Conservation (phyloP, 2,797 vertebrate species). For the Brachyalestes nurse region DNA sequence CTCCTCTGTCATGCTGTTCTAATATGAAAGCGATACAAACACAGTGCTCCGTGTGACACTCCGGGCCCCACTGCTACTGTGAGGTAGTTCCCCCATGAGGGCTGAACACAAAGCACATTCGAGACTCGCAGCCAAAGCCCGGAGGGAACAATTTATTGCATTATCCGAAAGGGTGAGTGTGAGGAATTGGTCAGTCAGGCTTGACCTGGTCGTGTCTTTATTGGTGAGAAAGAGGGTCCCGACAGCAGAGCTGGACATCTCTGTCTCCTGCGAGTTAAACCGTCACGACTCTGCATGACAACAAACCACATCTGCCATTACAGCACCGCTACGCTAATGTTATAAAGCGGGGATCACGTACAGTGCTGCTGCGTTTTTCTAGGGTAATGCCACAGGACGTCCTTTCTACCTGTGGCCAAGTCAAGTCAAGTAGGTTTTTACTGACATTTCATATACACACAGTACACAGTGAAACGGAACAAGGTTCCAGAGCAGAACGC, state of each 20-base stretch:
- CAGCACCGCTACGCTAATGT: too few species aligned
- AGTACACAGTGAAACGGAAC: too few species aligned
- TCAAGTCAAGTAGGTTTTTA: too few species aligned
- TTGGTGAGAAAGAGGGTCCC: not conserved
- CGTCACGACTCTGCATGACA: too few species aligned
- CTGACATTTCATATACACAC: too few species aligned
- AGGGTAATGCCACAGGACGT: too few species aligned
- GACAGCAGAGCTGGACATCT: not conserved
- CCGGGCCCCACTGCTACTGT: not conserved
- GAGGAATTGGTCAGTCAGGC: slow-evolving; percentile 1
- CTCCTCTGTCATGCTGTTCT: not conserved
- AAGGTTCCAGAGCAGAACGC: too few species aligned
- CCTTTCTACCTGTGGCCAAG: too few species aligned
- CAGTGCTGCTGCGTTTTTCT: too few species aligned
- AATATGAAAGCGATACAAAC: not conserved
- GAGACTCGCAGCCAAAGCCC: not conserved
- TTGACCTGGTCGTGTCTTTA: not conserved
- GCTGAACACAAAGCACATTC: not conserved
- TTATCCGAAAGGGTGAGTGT: not conserved
- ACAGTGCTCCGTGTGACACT: slow-evolving; percentile 2
- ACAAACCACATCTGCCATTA: too few species aligned
- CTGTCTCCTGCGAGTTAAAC: not conserved
- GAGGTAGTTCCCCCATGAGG: not conserved
- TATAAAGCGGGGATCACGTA: too few species aligned
- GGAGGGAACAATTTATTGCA: not conserved